Base-by-base conservation (phyloP, 1,140 invertebrate species). In the Drosophila tani region DNA sequence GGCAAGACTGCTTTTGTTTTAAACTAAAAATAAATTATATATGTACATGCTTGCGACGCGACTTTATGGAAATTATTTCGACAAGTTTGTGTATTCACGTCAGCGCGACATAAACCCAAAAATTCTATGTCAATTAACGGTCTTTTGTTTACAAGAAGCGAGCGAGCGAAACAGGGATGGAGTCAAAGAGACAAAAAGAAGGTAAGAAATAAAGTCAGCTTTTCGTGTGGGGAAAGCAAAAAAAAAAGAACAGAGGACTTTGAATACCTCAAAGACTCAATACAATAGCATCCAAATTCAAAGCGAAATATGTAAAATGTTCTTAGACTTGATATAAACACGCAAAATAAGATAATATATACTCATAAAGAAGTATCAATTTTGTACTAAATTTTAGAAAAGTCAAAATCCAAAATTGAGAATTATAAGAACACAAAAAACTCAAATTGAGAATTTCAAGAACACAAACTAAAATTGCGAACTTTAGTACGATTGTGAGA, bases 81-180 rank as follows among this genome's bases (percentile, higher is more conserved):
- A 55, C 49, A 68, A 67, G 32, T 67, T 67, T 64, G 65, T 40
- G 50, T 51, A 71, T 51, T 40, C 40, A 41, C 53, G 74, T 67
- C 50, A 63, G 45, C 62, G 41, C 62, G 59, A 45, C 51, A 63
- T 50, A 82, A 78, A 87, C 86, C 84, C 55, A 68, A 71, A 87
- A 88, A 88, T 87, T 87, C 84, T 87, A 87, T 87, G 84, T 87
- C 84, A 87, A 88, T 87, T 87, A 87, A 87, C 84, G 84, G 84
- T 88, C 84, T 87, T 87, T 90, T 88, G 81, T 87, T 87, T 88
- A 75, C 84, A 74, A 84, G 68, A 41, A 64, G 17, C 27, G 40
- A 59, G 17, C 27, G 27, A n/a, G 15, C 2, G 38, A 27, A 24
- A 0, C 15, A 5, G 21, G n/a, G 29, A 47, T 27, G 1, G n/a